Conservation (phyloP, 2,113 vertebrate genomes). For the Boulengeromyrus knoepffleri region DNA sequence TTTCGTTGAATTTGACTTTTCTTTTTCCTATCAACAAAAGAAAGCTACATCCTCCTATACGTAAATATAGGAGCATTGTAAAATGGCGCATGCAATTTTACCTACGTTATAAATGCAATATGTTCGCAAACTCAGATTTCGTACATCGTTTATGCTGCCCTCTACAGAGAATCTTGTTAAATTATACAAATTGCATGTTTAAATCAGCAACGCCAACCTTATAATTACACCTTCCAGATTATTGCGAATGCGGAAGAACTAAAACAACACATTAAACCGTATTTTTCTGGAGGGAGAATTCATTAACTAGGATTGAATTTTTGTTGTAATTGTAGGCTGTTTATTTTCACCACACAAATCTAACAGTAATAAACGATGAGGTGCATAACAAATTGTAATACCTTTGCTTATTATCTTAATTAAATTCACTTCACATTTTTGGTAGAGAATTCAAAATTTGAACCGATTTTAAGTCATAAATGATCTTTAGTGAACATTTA, state of each 20-base stretch:
- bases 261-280: background rate
- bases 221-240: background rate
- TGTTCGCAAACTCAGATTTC: background rate
- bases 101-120: background rate
- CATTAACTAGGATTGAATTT: background rate
- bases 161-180: background rate
- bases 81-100: background rate
- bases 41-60: background rate
- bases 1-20: background rate
- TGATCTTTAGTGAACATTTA: background rate
- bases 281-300: background rate
- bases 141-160: background rate
- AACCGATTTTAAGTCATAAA: background rate
- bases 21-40: background rate
- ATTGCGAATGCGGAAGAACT: background rate
- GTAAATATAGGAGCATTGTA: background rate
- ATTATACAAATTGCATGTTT: background rate
- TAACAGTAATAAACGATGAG: background rate
- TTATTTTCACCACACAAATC: background rate
- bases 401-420: background rate
- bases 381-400: background rate
- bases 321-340: background rate
- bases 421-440: background rate
- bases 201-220: background rate
- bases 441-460: background rate